phyloP scores from a whole-genome alignment of 2,888 invertebrate genomes.

The Ormyrus nitidulus region DNA sequence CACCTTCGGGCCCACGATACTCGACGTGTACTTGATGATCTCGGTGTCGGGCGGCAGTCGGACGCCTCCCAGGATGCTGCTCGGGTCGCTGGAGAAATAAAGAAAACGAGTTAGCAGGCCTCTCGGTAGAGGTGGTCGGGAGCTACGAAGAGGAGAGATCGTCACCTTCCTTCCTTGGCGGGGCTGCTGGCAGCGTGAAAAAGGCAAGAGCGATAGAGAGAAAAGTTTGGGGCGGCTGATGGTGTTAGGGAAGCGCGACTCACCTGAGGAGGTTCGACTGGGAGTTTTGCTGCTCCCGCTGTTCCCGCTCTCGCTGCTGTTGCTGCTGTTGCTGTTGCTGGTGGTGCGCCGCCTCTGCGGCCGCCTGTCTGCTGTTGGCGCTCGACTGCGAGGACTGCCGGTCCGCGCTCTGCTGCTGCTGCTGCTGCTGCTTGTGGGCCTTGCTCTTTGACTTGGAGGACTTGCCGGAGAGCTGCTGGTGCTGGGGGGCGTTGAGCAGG shows the following conservation, averaged over 20 bases:
- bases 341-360: slow-evolving; percentile 60
- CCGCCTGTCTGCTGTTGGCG: slow-evolving; percentile 51
- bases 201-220: not conserved
- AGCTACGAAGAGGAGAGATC: slow-evolving; percentile 41
- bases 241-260: slow-evolving; percentile 10
- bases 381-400: slow-evolving; percentile 56
- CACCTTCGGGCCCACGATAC: slow-evolving; percentile 90
- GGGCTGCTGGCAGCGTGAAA: slow-evolving; percentile 65
- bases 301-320: slow-evolving; percentile 46
- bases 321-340: slow-evolving; percentile 57
- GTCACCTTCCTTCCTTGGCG: slow-evolving; percentile 73
- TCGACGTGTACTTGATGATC: slow-evolving; percentile 93
- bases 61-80: slow-evolving; percentile 89
- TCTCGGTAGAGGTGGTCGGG: not conserved
- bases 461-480: slow-evolving; percentile 74
- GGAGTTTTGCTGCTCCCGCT: slow-evolving; percentile 62
- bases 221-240: not conserved
- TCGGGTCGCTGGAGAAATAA: slow-evolving; percentile 81
- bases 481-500: slow-evolving; percentile 69
- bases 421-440: slow-evolving; percentile 52
- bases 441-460: slow-evolving; percentile 71
- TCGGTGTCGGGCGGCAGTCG: slow-evolving; percentile 92
- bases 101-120: not conserved
- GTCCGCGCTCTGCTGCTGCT: slow-evolving; percentile 17
- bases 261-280: slow-evolving; percentile 74